Base-by-base conservation (phyloP, 2,797 vertebrate genomes). In the Acipenser oxyrinchus region DNA sequence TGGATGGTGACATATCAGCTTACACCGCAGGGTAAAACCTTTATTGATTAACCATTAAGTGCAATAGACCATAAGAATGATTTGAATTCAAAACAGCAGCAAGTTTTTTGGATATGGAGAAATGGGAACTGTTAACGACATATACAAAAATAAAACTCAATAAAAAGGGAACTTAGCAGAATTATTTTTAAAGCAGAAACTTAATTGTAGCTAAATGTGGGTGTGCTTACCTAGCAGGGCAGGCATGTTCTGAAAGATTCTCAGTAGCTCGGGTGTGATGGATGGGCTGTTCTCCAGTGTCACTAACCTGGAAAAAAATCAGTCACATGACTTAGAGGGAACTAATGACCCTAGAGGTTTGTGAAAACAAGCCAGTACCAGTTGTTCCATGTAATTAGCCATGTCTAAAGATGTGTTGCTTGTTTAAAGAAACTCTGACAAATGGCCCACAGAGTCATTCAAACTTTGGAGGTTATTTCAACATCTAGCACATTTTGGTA, bases 231-330 rank as follows among this genome's bases (percentile, higher is more conserved):
- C 96, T 68, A 99, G 87, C 80, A 99, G 87, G 59, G 94, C 80
- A 9, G 94, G 90, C 96, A 99, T 99, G 79, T 99, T 99, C 79
- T 96, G 94, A 88, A 98, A 99, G 78, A 99, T 89, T 82, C 93
- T 87, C 74, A 99, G 89, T 66, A 99, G 88, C 76, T 98, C 95
- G 0, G 93, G 91, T 65, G 93, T 95, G 77, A 96, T 82, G 74
- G 88, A 90, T 5, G 94, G 92, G 75, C 95, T 93, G 77, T 97
- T 97, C 79, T 97, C 96, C 83, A 99, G 81, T 1, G 96, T 98
- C 79, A 95, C 95, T 86, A 97, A 90, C 96, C 96, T 99, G 86
- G 13, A 73, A 64, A 67, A 3, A 63, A 63, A 68, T 49, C 9
- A 69, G 15, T 13, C 37, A 66, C 7, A 55, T 65, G 53, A 7